Evolutionary conservation across 1,140 invertebrate species (phyloP).

Genomic region (Aricia agestis): DNA sequence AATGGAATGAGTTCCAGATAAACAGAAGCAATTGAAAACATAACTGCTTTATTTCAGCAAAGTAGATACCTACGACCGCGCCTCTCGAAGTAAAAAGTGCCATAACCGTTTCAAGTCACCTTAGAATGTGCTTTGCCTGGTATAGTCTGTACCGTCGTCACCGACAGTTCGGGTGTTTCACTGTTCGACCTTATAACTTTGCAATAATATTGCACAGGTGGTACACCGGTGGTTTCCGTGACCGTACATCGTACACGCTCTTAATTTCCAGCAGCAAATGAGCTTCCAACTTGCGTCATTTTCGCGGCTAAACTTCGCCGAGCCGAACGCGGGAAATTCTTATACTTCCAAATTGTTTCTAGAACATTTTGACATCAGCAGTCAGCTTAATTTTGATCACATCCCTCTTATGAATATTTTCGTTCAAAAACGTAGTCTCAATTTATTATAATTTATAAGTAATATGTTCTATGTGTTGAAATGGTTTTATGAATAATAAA

Average conservation of each 20-base stretch:
- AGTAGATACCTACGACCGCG: background rate
- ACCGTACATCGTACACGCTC: conserved; percentile 30
- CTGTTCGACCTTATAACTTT: no score
- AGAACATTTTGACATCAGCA: conserved; percentile 49
- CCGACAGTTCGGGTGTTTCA: no score
- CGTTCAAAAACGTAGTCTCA: background rate
- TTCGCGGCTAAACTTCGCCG: conserved; percentile 39
- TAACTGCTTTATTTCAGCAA: background rate
- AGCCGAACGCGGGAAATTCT: conserved; percentile 37
- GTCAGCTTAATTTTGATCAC: conserved; percentile 25
- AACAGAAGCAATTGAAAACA: background rate
- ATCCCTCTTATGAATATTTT: background rate
- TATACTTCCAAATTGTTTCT: conserved; percentile 35
- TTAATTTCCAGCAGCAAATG: conserved; percentile 49
- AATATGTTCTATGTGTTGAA: no score
- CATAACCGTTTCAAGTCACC: conserved; percentile 31
- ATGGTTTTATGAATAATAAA: no score
- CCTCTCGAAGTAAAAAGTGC: background rate
- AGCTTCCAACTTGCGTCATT: conserved; percentile 52
- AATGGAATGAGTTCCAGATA: background rate
- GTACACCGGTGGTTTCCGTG: background rate
- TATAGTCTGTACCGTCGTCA: conserved; percentile 3
- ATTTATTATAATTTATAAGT: no score
- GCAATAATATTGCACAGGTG: no score
- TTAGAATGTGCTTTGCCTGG: conserved; percentile 45